These are phyloP conservation scores for Gryllus bimaculatus DNA, from an alignment of 1,140 invertebrate species.

Conservation along the genomic window DNA sequence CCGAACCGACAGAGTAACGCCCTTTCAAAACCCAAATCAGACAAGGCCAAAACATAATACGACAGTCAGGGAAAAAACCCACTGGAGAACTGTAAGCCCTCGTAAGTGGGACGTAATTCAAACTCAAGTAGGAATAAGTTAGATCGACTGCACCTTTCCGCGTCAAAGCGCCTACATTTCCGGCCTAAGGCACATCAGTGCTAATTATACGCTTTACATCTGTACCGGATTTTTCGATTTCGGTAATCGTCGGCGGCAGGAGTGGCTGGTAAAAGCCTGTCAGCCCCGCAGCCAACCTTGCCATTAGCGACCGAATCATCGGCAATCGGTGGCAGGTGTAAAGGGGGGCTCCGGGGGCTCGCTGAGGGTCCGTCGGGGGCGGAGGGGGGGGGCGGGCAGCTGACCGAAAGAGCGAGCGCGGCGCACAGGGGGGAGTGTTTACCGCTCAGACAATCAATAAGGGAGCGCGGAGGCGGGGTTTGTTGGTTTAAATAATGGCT, in stretches of 20 bases:
- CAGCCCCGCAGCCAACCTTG: background rate
- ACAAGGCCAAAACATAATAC: background rate
- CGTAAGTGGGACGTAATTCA: background rate
- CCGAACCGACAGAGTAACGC: background rate
- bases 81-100: background rate
- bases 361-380: too few relatives aligned
- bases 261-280: background rate
- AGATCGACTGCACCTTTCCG: background rate
- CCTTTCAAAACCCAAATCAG: background rate
- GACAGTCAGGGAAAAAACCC: background rate
- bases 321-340: background rate
- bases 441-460: background rate
- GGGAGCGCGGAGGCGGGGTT: background rate
- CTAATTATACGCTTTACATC: background rate
- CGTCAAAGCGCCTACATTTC: background rate
- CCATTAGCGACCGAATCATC: background rate
- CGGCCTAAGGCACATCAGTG: background rate
- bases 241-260: background rate
- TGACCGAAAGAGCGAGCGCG: background rate
- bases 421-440: background rate
- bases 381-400: background rate
- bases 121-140: background rate
- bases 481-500: slow-evolving; percentile 5
- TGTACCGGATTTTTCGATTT: background rate
- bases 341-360: background rate